Conservation (phyloP, 2,888 invertebrate species). For the Leptura quadrifasciata region DNA sequence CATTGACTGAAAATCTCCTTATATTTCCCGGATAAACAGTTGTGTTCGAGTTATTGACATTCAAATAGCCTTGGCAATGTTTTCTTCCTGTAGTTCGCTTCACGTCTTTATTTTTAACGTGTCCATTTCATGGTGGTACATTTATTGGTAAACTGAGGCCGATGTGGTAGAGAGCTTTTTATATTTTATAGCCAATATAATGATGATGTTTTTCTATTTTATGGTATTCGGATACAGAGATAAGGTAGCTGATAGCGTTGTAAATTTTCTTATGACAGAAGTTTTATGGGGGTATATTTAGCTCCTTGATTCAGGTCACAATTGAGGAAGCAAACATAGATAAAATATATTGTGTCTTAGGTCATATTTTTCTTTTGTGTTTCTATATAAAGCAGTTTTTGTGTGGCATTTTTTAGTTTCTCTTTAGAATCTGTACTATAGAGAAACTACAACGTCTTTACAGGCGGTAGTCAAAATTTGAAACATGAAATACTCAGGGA, state of each 20-base stretch:
- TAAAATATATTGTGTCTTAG: too few species aligned
- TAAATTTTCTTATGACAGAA: conserved; percentile 44
- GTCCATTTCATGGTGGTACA: neutral
- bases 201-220: conserved; percentile 45
- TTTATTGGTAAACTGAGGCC: neutral
- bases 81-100: neutral
- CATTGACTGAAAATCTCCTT: neutral
- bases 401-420: too few species aligned
- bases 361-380: too few species aligned
- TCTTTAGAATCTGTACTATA: too few species aligned
- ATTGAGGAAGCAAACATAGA: neutral
- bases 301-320: neutral
- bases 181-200: conserved; percentile 47
- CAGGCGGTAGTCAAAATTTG: too few species aligned
- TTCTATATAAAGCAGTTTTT: too few species aligned
- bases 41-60: neutral
- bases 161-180: neutral
- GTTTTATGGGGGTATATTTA: neutral
- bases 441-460: too few species aligned
- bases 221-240: conserved; percentile 47
- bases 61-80: conserved; percentile 2
- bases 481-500: too few species aligned
- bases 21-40: neutral
- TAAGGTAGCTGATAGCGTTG: conserved; percentile 48
- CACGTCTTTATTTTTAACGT: neutral